phyloP scores from a whole-genome alignment of 2,797 vertebrate species.

The Nasua narica region DNA sequence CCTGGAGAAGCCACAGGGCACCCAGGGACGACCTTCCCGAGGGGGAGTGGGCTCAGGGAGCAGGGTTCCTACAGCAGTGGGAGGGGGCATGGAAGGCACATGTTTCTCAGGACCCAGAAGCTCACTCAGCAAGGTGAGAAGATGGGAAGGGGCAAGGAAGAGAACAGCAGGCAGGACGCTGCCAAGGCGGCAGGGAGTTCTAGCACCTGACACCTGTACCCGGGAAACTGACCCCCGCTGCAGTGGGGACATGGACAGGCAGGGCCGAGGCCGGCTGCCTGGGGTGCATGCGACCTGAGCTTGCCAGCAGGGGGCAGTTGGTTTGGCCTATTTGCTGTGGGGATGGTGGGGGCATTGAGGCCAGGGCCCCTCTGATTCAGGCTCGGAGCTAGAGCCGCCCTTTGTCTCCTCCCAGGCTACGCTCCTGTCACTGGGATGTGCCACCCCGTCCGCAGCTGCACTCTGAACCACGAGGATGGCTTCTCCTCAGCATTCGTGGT shows the following conservation, averaged over 20 bases:
- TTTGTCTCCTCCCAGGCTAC: conserved; percentile 87
- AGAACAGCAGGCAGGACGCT: background rate
- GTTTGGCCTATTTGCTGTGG: background rate
- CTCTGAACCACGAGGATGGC: conserved; percentile 97
- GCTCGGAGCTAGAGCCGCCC: background rate
- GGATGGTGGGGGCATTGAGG: background rate
- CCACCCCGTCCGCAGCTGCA: conserved; percentile 97
- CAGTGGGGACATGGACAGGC: background rate
- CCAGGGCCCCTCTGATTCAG: background rate
- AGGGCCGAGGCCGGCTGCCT: background rate
- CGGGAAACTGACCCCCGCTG: background rate
- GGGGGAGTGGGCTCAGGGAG: background rate
- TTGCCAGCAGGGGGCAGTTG: background rate
- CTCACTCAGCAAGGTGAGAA: background rate
- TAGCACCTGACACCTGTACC: background rate
- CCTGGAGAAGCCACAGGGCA: background rate
- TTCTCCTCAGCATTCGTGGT: conserved; percentile 99
- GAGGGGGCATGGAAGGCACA: rapidly evolving
- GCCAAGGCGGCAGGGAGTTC: background rate
- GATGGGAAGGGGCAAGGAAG: background rate
- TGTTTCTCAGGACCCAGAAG: background rate
- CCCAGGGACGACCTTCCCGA: background rate
- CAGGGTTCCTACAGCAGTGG: background rate
- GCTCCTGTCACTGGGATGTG: conserved; percentile 99
- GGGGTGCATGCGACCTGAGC: background rate